Evolutionary conservation across 2,797 vertebrate species (phyloP).

Genomic region (Calcarius lapponicus): DNA sequence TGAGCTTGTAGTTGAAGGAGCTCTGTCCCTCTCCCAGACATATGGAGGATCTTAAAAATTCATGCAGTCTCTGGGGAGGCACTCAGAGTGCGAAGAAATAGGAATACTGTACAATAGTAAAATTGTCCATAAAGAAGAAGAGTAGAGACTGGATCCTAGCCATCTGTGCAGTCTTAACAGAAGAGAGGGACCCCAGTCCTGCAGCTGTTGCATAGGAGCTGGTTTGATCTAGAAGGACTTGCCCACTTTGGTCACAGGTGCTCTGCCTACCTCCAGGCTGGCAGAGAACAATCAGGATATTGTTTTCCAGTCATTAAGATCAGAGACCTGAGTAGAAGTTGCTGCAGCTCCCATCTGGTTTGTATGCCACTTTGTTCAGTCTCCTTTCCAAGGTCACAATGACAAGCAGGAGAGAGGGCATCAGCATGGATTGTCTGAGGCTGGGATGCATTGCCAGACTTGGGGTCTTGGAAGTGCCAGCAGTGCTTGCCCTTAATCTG

Average conservation of each 20-base stretch:
- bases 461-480: background rate
- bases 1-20: background rate
- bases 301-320: background rate
- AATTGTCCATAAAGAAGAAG: background rate
- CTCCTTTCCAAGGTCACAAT: background rate
- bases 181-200: background rate
- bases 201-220: background rate
- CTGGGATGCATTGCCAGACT: background rate
- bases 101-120: background rate
- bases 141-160: background rate
- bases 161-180: background rate
- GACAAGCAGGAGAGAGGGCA: background rate
- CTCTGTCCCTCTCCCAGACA: background rate
- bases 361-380: background rate
- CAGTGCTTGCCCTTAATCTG: background rate
- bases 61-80: background rate
- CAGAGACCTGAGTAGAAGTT: background rate
- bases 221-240: background rate
- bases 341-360: background rate
- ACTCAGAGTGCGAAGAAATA: background rate
- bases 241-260: background rate
- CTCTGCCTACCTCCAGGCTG: background rate
- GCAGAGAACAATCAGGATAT: background rate
- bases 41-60: background rate
- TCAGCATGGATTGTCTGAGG: background rate